Evolutionary conservation across 1,140 invertebrate species (phyloP), one percentile per base, ranked within the genome.

Genomic region (Oppia nitens): DNA sequence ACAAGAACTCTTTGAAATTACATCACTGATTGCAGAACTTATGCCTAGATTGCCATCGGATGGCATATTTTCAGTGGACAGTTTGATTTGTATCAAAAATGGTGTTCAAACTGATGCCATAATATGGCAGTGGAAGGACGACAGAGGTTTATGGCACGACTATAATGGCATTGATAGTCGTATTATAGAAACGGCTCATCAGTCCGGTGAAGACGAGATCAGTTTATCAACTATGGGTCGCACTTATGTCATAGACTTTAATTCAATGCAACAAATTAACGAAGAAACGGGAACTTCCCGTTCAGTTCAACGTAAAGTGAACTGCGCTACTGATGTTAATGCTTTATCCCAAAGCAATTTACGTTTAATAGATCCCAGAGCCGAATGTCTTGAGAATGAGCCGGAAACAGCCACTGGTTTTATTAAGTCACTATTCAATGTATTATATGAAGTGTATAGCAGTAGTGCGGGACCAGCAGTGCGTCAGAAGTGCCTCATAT

Each of bases 211-310:
- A 71, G 90, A 95, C 73, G 92, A 96, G 74, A 85, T 95, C 60
- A 90, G 83, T 68, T 76, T 97, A 50, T 86, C 84, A 32, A 88
- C 88, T 17, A 79, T 91, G 69, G 88, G 89, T 59, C 79, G 87
- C 66, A 91, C 87, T 11, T 96, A 96, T 71, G 91, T 89, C 1
- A 83, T 98, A 62, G 92, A 97, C 76, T 88, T 97, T 66, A 85
- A 90, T 72, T 83, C 87, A 64, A 92, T 96, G 87, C 91, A 95
- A 72, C 92, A 97, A 79, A 92, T 96, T 62, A 96, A 96, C 72
- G 92, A 97, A 74, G 91, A 95, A 71, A 90, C 90, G 4, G 92
- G 92, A 57, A 94, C 89, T 50, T 83, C 90, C 12, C 74, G 91
- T 50, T 82, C 86, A 56, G 87, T 97, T 65, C 89, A 92, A 70